phyloP scores from a whole-genome alignment of 2,797 vertebrate species.

The Xiphorhynchus erythropygius region DNA sequence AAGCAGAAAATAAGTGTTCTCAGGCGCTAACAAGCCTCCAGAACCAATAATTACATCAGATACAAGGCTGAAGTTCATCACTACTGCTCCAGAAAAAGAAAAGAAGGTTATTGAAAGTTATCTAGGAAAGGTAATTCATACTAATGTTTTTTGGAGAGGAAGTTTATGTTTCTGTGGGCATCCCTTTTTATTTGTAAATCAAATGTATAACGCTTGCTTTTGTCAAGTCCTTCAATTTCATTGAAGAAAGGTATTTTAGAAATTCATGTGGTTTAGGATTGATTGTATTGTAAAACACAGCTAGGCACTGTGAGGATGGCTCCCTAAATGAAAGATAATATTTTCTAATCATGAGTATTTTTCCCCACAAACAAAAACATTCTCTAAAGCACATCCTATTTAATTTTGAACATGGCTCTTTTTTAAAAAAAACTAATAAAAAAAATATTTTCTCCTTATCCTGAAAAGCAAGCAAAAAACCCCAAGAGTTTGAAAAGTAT shows the following conservation, averaged over 20 bases:
- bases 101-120: background rate
- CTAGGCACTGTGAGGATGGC: background rate
- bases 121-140: background rate
- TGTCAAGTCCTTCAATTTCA: background rate
- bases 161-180: background rate
- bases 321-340: background rate
- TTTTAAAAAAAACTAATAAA: background rate
- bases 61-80: background rate
- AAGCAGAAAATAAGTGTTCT: background rate
- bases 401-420: background rate
- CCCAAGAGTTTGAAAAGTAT: background rate
- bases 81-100: background rate
- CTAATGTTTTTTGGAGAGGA: background rate
- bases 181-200: background rate
- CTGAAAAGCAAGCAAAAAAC: accelerated
- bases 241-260: background rate
- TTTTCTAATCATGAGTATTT: background rate
- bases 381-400: background rate
- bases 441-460: background rate
- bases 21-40: background rate
- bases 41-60: background rate
- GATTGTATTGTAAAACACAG: background rate
- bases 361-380: background rate
- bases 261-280: background rate
- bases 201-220: background rate